Conservation (phyloP, 2,888 invertebrate genomes). For the Dioctria rufipes region DNA sequence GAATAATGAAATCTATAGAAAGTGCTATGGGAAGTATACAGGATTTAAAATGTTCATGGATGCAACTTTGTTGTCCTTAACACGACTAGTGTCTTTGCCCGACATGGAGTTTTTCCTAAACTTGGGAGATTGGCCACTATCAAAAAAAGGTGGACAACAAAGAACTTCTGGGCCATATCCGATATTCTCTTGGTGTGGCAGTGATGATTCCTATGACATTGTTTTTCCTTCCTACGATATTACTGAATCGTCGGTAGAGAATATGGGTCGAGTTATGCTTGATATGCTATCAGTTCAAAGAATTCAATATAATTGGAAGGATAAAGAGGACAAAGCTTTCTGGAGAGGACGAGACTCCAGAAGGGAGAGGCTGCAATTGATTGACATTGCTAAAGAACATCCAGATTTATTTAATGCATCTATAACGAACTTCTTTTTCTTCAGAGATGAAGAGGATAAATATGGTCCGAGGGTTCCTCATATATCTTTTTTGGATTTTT, state of each 20-base stretch:
- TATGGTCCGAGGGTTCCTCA: conserved; percentile 90
- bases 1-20: conserved; percentile 85
- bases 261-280: conserved; percentile 92
- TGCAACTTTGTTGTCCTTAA: conserved; percentile 84
- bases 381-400: conserved; percentile 82
- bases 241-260: conserved; percentile 91
- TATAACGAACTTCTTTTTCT: conserved; percentile 97
- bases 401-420: conserved; percentile 91
- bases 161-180: conserved; percentile 77
- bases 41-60: conserved; percentile 98
- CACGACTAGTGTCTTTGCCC: conserved; percentile 85
- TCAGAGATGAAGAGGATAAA: conserved; percentile 83
- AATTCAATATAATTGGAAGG: conserved; percentile 79
- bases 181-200: conserved; percentile 98
- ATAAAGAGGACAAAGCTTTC: conserved; percentile 83
- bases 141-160: conserved; percentile 72
- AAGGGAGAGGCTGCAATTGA: conserved; percentile 85
- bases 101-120: conserved; percentile 93
- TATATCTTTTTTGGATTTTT: conserved; percentile 93
- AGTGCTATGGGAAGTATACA: conserved; percentile 94
- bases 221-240: conserved; percentile 96
- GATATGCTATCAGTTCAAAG: conserved; percentile 94
- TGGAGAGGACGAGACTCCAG: conserved; percentile 96
- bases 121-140: conserved; percentile 96
- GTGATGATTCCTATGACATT: conserved; percentile 87